A percentile compares a stretch with the other conserved stretches of the same genome.
These are phyloP conservation scores for Himalopsyche phryganea DNA, from an alignment of 1,140 invertebrate species.

Conservation along the genomic window DNA sequence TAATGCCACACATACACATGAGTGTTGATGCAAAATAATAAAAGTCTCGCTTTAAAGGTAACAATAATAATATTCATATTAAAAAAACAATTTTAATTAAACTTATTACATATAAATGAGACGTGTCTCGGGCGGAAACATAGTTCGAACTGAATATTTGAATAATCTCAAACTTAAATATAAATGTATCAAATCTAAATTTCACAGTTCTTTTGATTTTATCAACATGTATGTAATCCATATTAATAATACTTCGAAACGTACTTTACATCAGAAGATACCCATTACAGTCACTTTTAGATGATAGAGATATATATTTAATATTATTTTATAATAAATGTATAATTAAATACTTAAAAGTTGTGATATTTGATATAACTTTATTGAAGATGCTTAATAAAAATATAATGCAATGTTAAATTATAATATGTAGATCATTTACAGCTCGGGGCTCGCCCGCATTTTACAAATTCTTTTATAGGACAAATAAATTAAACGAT, in stretches of 20 bases:
- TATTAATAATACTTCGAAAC: slow-evolving; percentile 29
- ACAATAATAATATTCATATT: slow-evolving; percentile 28
- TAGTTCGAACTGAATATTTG: slow-evolving; percentile 17
- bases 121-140: slow-evolving; percentile 25
- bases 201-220: slow-evolving; percentile 30
- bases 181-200: slow-evolving; percentile 31
- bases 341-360: slow-evolving; percentile 20
- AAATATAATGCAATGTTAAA: slow-evolving; percentile 19
- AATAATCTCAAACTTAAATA: slow-evolving; percentile 32
- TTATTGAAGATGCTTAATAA: neutral
- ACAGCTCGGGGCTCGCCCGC: too few relatives aligned
- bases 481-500: too few relatives aligned
- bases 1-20: slow-evolving; percentile 34
- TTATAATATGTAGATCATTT: too few relatives aligned
- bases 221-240: slow-evolving; percentile 24
- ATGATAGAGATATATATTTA: slow-evolving; percentile 26
- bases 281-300: slow-evolving; percentile 31
- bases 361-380: slow-evolving; percentile 24
- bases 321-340: slow-evolving; percentile 4
- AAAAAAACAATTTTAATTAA: slow-evolving; percentile 26
- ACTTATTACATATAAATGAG: slow-evolving; percentile 13
- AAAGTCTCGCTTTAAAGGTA: slow-evolving; percentile 33
- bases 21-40: slow-evolving; percentile 31
- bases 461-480: too few relatives aligned
- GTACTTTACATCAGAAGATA: slow-evolving; percentile 28